A percentile compares a stretch with the other conserved stretches of the same genome.
Evolutionary conservation across 1,140 invertebrate species (phyloP).

Genomic region (Brachionus calyciflorus): DNA sequence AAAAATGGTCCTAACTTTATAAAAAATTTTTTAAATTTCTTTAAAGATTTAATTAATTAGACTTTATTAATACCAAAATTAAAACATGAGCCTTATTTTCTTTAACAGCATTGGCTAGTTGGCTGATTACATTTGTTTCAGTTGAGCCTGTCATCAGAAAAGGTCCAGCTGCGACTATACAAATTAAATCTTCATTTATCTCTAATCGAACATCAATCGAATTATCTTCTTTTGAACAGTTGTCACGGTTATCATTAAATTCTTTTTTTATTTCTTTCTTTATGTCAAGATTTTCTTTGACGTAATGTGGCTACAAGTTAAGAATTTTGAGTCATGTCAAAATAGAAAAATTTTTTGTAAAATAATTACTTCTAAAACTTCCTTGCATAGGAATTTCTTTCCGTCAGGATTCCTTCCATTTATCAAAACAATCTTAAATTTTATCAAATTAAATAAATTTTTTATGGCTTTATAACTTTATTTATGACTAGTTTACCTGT

Average conservation of each 20-base stretch:
- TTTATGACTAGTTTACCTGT: too few species aligned
- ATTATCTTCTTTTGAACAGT: neutral
- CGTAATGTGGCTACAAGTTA: slow-evolving; percentile 2
- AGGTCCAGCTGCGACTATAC: slow-evolving; percentile 32
- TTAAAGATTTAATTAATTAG: neutral
- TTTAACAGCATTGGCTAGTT: neutral
- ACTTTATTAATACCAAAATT: slow-evolving; percentile 7
- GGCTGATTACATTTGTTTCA: neutral
- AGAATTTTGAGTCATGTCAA: neutral
- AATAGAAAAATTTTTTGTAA: neutral
- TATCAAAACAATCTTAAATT: slow-evolving; percentile 25
- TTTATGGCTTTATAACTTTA: too few species aligned
- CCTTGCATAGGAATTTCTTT: slow-evolving; percentile 32
- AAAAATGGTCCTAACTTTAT: slow-evolving; percentile 37
- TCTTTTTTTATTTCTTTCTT: slow-evolving; percentile 16
- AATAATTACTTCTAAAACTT: slow-evolving; percentile 31
- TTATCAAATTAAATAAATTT: neutral
- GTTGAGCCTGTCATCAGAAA: slow-evolving; percentile 17
- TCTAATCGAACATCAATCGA: neutral
- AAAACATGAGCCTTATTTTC: slow-evolving; percentile 1
- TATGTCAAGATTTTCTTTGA: neutral
- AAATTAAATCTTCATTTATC: neutral
- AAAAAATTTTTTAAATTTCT: neutral
- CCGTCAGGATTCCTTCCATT: slow-evolving; percentile 38
- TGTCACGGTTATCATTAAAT: neutral